Base-by-base conservation (phyloP, 2,113 vertebrate species). In the Paedocypris sp. region DNA sequence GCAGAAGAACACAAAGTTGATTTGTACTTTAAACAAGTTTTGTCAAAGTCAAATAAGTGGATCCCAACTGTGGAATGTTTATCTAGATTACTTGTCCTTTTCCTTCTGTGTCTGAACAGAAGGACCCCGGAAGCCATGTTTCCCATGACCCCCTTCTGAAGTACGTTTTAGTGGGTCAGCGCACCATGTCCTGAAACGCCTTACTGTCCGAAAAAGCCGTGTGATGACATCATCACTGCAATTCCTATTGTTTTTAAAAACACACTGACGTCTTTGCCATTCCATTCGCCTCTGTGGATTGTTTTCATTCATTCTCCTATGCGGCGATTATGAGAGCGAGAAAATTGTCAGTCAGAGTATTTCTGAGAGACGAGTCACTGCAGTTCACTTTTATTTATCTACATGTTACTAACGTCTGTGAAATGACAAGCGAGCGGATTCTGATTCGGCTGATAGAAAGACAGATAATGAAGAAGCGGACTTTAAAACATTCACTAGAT, bases 81-180 rank as follows among this genome's bases (percentile, higher is more conserved):
- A 66, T 50, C 42, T 60, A 63, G 74, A 68, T 81, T 79, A 73
- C 83, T 82, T 79, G 72, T 70, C 45, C 72, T 68, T 10, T 46
- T 62, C 54, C 67, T 62, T 64, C 58, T 70, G 57, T 15, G 65
- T 73, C 62, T 78, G 62, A 67, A 60, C 33, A 56, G 46, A 32
- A 61, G 50, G 60, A 26, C 42, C 60, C 64, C n/a, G 7, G 46
- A 69, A 67, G 66, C 62, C 47, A 60, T 47, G 73, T 76, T 86
- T 83, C 82, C 82, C 82, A 84, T 71, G 79, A 58, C 71, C 75
- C 52, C 49, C 4, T 5, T 19, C 65, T 43, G 22, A 43, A 46
- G 20, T 38, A n/a, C 18, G 47, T n/a, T 60, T 47, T 52, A 43
- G 29, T 16, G 15, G 22, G 48, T 54, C 43, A 18, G 8, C 16